Base-by-base conservation (phyloP, 2,888 invertebrate species). In the Keiferia lycopersicella region DNA sequence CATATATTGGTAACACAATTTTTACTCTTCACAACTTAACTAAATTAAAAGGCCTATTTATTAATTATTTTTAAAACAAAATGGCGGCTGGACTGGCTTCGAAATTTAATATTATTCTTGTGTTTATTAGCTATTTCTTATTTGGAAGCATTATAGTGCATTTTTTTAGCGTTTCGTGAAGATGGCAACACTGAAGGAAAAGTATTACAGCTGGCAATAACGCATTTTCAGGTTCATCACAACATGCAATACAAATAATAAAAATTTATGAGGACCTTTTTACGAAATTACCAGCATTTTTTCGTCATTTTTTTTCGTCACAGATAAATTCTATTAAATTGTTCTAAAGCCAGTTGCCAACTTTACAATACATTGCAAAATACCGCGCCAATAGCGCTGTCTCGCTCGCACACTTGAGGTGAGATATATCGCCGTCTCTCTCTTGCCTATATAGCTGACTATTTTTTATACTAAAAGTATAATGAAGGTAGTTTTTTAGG, bases 1-100 rank as follows among this genome's bases (percentile, higher is more conserved):
- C 48, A 50, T 50, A 50, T 50, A 53, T 26, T 56, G 56, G 56
- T 56, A 56, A 56, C 56, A 56, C 22, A 56, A 30, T 30, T 30
- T 30, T 53, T 26, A 22, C 14, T 30, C n/a, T 56, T 30, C 12
- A 56, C 26, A 30, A 56, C 14, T 14, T n/a, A 30, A 30, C 30
- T 30, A 30, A 56, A 56, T n/a, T 14, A 50, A 26, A 26, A 53
- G 53, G 53, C 53, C 53, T 53, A 53, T 53, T 50, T 50, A 50
- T 50, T 50, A n/a, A 50, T 16, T 10, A 7, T n/a, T 53, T 50
- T 26, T 10, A 53, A 53, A 53, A n/a, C 56, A 56, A 56, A 56
- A 56, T 56, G 56, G 30, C 56, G 56, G n/a, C 22, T 57, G 14
- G 26, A 22, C 56, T 30, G 30, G 30, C 30, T 30, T 26, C 53